Conservation (phyloP, 2,797 vertebrate genomes). For the Muscicapa striata region DNA sequence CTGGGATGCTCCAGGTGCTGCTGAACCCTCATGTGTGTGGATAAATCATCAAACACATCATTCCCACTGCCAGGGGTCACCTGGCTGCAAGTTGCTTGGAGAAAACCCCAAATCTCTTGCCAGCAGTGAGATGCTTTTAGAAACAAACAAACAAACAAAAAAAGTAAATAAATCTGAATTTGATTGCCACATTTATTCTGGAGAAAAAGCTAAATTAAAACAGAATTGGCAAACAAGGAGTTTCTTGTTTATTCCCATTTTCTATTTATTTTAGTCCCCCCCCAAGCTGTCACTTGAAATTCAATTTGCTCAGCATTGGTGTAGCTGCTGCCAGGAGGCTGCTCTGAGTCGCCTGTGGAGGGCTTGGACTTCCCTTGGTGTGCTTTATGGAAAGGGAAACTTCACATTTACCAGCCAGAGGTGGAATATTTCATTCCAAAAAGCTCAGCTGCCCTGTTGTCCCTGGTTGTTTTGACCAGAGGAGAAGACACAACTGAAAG, state of each 20-base stretch:
- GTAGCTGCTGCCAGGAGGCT: neutral
- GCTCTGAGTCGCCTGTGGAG: rapidly evolving
- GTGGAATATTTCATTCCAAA: neutral
- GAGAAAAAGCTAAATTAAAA: neutral
- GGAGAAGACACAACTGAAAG: neutral
- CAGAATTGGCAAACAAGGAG: neutral
- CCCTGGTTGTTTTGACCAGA: neutral
- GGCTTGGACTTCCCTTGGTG: neutral
- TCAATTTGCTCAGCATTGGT: neutral
- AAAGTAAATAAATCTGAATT: neutral
- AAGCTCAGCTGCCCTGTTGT: neutral
- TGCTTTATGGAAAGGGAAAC: neutral
- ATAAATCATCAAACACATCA: neutral
- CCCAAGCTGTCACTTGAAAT: neutral
- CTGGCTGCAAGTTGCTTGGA: neutral
- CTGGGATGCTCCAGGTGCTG: neutral
- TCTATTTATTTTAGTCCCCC: neutral
- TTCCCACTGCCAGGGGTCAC: neutral
- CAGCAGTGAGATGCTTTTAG: neutral
- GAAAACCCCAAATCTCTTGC: neutral
- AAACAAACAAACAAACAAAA: neutral
- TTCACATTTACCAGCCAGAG: neutral
- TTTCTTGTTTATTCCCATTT: neutral
- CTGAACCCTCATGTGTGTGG: neutral
- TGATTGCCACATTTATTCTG: neutral